A percentile compares a stretch with the other conserved stretches of the same genome.
phyloP scores from a whole-genome alignment of 2,888 invertebrate genomes.

The Leucoptera coffeella region DNA sequence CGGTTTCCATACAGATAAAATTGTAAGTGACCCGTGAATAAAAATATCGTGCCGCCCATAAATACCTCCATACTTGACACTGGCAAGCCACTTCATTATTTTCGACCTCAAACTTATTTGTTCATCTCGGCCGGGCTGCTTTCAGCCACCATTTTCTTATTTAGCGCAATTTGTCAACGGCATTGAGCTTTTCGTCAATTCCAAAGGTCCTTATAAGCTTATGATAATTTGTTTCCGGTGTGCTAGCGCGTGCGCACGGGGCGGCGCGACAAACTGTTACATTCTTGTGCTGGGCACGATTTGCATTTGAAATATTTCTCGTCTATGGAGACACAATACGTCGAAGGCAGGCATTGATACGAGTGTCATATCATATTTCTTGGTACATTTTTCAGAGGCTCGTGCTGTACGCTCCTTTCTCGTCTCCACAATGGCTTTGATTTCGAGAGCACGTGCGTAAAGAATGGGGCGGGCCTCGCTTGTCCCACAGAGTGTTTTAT shows the following conservation, averaged over 20 bases:
- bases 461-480: constrained; percentile 19
- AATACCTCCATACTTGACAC: too few species aligned
- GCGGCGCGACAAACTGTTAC: constrained; percentile 46
- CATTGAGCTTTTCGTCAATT: too few species aligned
- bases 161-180: constrained; percentile 45
- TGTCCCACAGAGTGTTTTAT: not conserved
- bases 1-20: too few species aligned
- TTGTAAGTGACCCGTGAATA: too few species aligned
- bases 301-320: constrained; percentile 52
- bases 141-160: constrained; percentile 28
- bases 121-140: constrained; percentile 18
- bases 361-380: constrained; percentile 45
- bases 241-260: constrained; percentile 34
- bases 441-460: constrained; percentile 40
- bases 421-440: constrained; percentile 26
- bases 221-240: constrained; percentile 54
- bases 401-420: constrained; percentile 31
- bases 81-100: constrained; percentile 13
- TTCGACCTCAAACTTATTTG: constrained; percentile 14
- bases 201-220: constrained; percentile 49
- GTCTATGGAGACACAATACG: constrained; percentile 40
- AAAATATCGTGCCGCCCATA: too few species aligned
- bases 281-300: constrained; percentile 47
- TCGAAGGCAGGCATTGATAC: constrained; percentile 27
- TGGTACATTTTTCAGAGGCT: constrained; percentile 45